Percentiles rank a stretch among this genome's conserved stretches.
These are phyloP conservation scores for Hafferia zeledoni DNA, from an alignment of 2,797 vertebrate species.

Conservation along the genomic window DNA sequence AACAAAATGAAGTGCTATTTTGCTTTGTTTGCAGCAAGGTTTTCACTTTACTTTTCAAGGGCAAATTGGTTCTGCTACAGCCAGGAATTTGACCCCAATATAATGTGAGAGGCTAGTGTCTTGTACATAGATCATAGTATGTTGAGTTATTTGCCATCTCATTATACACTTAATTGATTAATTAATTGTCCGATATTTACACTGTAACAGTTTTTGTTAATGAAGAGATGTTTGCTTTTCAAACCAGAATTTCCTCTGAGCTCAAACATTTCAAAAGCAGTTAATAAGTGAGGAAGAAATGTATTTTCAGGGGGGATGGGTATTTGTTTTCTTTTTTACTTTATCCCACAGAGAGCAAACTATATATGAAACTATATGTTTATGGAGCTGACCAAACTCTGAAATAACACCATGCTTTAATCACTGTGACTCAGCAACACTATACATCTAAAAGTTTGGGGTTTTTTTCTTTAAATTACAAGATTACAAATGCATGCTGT, in stretches of 20 bases:
- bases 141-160: neutral
- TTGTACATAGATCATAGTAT: neutral
- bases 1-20: neutral
- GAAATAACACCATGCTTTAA: neutral
- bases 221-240: neutral
- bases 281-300: neutral
- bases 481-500: neutral
- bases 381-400: neutral
- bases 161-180: neutral
- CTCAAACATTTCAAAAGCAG: neutral
- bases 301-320: neutral
- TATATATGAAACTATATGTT: neutral
- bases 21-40: slow-evolving; percentile 2
- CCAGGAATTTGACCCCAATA: neutral
- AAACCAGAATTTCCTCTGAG: neutral
- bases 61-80: neutral
- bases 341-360: neutral
- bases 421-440: neutral
- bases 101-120: neutral
- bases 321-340: neutral
- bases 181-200: neutral
- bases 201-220: neutral
- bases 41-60: neutral
- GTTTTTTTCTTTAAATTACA: neutral
- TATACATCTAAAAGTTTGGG: neutral